These are phyloP conservation scores for Drosophila prosaltans DNA, from an alignment of 1,140 invertebrate species.

Conservation along the genomic window DNA sequence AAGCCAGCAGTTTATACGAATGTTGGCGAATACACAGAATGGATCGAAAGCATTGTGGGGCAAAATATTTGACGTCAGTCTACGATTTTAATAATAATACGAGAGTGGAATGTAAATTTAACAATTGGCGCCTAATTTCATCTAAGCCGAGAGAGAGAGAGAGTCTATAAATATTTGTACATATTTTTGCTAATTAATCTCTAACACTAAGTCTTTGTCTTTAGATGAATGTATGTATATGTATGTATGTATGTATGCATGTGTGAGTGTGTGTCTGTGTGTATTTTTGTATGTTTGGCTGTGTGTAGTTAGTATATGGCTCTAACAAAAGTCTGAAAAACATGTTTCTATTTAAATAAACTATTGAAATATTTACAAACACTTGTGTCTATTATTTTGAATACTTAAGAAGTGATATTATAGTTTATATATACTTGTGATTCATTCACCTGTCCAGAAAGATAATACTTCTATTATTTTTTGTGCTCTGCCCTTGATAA, in stretches of 20 bases:
- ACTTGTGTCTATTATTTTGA: constrained; percentile 38
- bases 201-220: constrained; percentile 53
- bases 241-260: constrained; percentile 10
- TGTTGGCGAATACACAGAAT: constrained; percentile 83
- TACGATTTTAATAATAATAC: constrained; percentile 11
- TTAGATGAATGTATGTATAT: constrained; percentile 14
- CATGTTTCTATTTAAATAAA: constrained; percentile 81
- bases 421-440: not conserved
- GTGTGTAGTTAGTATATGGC: constrained; percentile 8
- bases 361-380: constrained; percentile 76
- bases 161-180: constrained; percentile 64
- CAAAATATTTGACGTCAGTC: constrained; percentile 60
- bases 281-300: constrained; percentile 24
- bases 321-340: constrained; percentile 79
- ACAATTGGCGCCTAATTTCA: constrained; percentile 54
- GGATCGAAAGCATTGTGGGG: constrained; percentile 79
- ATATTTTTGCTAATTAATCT: constrained; percentile 77
- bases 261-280: constrained; percentile 38
- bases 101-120: not conserved
- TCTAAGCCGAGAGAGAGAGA: too few relatives aligned
- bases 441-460: not conserved
- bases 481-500: not conserved
- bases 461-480: too few relatives aligned
- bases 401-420: not conserved
- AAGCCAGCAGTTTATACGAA: constrained; percentile 86